phyloP scores from a whole-genome alignment of 2,113 vertebrate genomes.

The Poecile atricapillus region DNA sequence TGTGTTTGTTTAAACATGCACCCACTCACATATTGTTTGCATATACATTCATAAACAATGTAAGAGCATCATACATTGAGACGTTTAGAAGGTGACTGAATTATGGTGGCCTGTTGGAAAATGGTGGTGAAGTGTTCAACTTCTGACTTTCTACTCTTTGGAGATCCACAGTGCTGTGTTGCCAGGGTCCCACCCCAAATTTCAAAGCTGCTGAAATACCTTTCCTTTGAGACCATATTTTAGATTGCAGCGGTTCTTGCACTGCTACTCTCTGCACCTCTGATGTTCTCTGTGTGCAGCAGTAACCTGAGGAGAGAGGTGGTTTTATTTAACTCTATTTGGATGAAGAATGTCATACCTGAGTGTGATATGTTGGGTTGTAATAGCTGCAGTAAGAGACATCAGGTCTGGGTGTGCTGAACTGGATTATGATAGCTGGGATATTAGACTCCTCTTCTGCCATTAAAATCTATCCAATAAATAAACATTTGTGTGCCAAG shows the following conservation, averaged over 20 bases:
- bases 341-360: not conserved
- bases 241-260: not conserved
- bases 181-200: not conserved
- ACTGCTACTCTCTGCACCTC: not conserved
- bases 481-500: not conserved
- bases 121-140: not conserved
- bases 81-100: not conserved
- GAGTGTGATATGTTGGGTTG: not conserved
- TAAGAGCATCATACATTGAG: not conserved
- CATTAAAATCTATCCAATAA: not conserved
- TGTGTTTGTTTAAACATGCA: not conserved
- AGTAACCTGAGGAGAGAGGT: not conserved
- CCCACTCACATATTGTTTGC: not conserved
- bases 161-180: not conserved
- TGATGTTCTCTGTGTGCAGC: not conserved
- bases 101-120: not conserved
- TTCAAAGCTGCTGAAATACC: not conserved
- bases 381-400: not conserved
- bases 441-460: not conserved
- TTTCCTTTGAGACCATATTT: not conserved
- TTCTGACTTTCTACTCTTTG: not conserved
- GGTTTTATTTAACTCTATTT: not conserved
- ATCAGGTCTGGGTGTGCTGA: not conserved
- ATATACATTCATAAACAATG: not conserved
- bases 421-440: not conserved